Conservation (phyloP, 2,113 vertebrate genomes). For the Aleadryas rufinucha region DNA sequence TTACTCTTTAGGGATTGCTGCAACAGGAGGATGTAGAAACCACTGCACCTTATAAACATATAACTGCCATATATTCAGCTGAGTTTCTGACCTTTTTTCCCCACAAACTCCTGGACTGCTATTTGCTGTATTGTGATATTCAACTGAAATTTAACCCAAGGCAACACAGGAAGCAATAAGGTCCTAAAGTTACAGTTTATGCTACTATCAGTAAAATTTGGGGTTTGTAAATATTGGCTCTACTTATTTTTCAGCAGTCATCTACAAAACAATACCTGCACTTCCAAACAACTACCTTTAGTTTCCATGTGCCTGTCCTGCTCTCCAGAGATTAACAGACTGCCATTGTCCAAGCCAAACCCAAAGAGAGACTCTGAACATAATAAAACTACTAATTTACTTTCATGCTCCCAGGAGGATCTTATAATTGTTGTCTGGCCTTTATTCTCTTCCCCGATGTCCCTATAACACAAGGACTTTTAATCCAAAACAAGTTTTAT, state of each 20-base stretch:
- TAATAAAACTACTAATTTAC: neutral
- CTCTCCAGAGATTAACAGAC: neutral
- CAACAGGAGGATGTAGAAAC: neutral
- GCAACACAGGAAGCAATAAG: neutral
- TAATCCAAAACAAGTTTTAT: neutral
- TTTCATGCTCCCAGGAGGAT: neutral
- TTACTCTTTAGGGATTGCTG: neutral
- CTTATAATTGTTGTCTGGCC: neutral
- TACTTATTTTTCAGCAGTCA: neutral
- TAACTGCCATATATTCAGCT: neutral
- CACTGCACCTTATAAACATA: neutral
- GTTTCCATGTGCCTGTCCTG: neutral
- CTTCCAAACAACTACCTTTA: neutral
- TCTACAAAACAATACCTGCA: neutral
- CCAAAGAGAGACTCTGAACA: neutral
- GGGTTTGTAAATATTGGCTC: neutral
- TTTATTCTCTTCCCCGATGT: neutral
- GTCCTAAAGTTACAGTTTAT: neutral
- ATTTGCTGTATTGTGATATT: neutral
- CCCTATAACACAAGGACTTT: neutral
- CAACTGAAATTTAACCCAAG: neutral
- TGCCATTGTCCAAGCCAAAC: neutral
- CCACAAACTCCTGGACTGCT: neutral
- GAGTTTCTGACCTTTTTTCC: neutral
- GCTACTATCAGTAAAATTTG: neutral